A percentile compares a stretch with the other conserved stretches of the same genome.
Evolutionary conservation across 1,140 invertebrate genomes (phyloP).

Genomic region (Idris sp.): DNA sequence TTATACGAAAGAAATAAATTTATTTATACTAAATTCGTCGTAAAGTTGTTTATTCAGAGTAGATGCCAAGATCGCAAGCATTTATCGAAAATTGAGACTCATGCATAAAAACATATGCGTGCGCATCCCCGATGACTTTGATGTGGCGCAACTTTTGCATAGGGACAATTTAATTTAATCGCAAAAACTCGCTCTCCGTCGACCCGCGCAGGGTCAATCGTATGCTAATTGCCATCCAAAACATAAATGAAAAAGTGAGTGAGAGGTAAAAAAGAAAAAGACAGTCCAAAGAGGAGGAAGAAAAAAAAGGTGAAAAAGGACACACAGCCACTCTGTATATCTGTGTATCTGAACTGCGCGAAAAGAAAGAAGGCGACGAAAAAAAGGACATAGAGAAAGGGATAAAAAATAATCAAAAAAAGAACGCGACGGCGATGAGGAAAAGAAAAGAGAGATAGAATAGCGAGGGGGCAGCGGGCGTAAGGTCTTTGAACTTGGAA

Average conservation of each 20-base stretch:
- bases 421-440: slow-evolving; percentile 42
- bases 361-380: slow-evolving; percentile 6
- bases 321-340: slow-evolving; percentile 1
- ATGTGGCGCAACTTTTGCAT: slow-evolving; percentile 40
- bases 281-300: too few relatives aligned
- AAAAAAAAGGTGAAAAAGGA: not conserved
- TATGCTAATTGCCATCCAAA: slow-evolving; percentile 78
- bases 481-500: slow-evolving; percentile 72
- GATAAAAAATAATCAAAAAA: too few relatives aligned
- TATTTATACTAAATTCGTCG: too few relatives aligned
- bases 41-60: slow-evolving; percentile 7
- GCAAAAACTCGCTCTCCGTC: slow-evolving; percentile 59
- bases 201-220: slow-evolving; percentile 75
- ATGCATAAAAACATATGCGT: slow-evolving; percentile 57
- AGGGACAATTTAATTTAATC: slow-evolving; percentile 70
- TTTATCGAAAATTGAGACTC: slow-evolving; percentile 45
- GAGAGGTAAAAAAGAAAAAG: slow-evolving; percentile 11
- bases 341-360: slow-evolving; percentile 1
- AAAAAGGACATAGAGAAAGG: slow-evolving; percentile 2
- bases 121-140: slow-evolving; percentile 46
- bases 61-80: slow-evolving; percentile 23
- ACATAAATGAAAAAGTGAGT: slow-evolving; percentile 68
- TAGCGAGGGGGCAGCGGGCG: slow-evolving; percentile 34
- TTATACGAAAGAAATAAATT: too few relatives aligned
- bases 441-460: slow-evolving; percentile 57